Base-by-base conservation (phyloP, 2,797 vertebrate species). In the Argya squamiceps region DNA sequence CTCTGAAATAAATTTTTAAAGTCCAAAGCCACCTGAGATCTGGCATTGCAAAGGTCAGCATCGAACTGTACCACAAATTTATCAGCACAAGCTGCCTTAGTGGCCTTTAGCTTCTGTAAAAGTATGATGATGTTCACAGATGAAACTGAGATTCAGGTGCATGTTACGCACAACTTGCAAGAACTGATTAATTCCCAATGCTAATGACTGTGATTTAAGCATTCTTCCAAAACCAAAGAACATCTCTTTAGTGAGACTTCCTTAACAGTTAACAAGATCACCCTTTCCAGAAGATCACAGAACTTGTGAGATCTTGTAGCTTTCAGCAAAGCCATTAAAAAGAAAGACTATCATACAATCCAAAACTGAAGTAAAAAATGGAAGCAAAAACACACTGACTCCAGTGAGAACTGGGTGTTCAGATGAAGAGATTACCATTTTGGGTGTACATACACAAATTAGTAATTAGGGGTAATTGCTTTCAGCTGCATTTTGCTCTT, bases 391-490 rank as follows among this genome's bases (percentile, higher is more conserved):
- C 34, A 74, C 55, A 84, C 2, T 2, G 3, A 88, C n/a, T 94
- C 63, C 41, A 87, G 55, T 19, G 19, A 89, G 92, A 92, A 94
- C 77, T 46, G 77, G 26, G 17, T 65, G 88, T 92, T 96, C 74
- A 91, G 55, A 93, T 82, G 86, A 92, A 82, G 65, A 87, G 80
- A 93, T 82, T 92, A 49, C 34, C n/a, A 77, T 65, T 94, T 70
- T 22, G 84, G 86, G 83, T 87, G 75, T 87, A 92, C 1, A 2
- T 82, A 92, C 74, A 84, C 74, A 94, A 91, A 95, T 96, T 92
- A 95, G 86, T 67, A 91, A 92, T 96, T 96, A 96, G 32, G 24
- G 18, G 36, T 93, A 95, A 97, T 95, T 95, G 91, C 91, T 93
- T 89, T 91, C 93, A 97, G 94, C 89, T 96, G 96, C 86, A 92